Base-by-base conservation (phyloP, 2,113 vertebrate genomes). In the Grus americana region DNA sequence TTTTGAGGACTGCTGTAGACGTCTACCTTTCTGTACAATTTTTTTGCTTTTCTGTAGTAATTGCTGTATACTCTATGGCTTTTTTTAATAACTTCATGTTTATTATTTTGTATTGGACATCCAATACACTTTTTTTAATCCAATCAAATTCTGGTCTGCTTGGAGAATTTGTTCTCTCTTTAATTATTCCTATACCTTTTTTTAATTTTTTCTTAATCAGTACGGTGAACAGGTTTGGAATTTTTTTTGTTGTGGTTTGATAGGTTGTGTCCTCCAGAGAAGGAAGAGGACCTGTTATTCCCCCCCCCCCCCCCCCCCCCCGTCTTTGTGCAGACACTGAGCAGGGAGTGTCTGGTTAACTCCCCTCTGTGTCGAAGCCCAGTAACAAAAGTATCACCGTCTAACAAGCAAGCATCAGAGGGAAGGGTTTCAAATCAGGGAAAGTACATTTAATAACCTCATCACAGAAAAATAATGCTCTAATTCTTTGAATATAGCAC, bases 31-130 rank as follows among this genome's bases (percentile, higher is more conserved):
- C 98, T 99, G 99, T 99, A 99, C 98, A 98, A 98, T 98, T 97
- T 98, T 98, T 98, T 99, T 98, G 98, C 98, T 99, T 99, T 98
- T 98, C 97, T 98, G 98, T 98, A 98, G 97, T 98, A 97, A 97
- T 98, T 99, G 99, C 99, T 99, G 99, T 99, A 98, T 98, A 98
- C 97, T 99, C 98, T 98, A 98, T 99, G 99, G 98, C 98, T 99
- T 99, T 99, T 99, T 99, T 97, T 97, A 96, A 98, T 93, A 97
- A 93, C 95, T 97, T 98, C 98, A 98, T 98, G 98, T 98, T 98
- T 98, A 98, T 98, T 98, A 98, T 98, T 98, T 98, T 88, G 98
- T 98, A 98, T 98, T 98, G 98, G 98, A 93, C 65, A 91, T 94
- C 98, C 98, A 98, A 98, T 99, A 98, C 98, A 98, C 96, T 96